Conservation (phyloP, 2,113 vertebrate genomes). For the Plecturocebus donacophilus region DNA sequence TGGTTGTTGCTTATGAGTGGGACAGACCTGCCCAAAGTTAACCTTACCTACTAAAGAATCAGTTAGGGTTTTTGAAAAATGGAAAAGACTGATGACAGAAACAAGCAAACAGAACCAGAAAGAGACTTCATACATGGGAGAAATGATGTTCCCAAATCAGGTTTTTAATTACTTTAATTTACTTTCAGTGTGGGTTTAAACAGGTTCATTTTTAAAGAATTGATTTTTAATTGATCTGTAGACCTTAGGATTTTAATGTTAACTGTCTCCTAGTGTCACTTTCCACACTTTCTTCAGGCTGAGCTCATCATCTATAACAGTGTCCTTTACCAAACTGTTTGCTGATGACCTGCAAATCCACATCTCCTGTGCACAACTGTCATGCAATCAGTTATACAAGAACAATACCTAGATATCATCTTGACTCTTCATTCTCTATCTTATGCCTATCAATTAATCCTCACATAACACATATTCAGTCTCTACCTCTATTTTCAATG, state of each 20-base stretch:
- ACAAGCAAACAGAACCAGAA: not conserved
- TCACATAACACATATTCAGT: not conserved
- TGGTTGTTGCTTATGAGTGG: not conserved
- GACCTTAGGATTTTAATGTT: not conserved
- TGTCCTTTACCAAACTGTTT: not conserved
- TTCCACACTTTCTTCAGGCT: not conserved
- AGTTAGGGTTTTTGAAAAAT: not conserved
- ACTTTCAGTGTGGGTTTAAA: not conserved
- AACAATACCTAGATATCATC: not conserved
- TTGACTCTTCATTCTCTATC: not conserved
- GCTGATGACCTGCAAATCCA: not conserved
- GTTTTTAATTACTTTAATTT: not conserved
- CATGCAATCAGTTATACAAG: not conserved
- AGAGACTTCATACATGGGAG: not conserved
- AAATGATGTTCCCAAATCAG: not conserved
- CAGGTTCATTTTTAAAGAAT: not conserved
- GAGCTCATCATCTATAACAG: not conserved
- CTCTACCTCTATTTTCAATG: not conserved
- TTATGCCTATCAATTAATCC: not conserved
- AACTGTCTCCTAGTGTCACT: not conserved
- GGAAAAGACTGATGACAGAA: not conserved
- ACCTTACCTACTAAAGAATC: not conserved
- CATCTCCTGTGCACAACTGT: not conserved
- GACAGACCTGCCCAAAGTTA: not conserved
- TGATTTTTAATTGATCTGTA: not conserved